Conservation (phyloP, 1,140 invertebrate species). For the Papilio dardanus region DNA sequence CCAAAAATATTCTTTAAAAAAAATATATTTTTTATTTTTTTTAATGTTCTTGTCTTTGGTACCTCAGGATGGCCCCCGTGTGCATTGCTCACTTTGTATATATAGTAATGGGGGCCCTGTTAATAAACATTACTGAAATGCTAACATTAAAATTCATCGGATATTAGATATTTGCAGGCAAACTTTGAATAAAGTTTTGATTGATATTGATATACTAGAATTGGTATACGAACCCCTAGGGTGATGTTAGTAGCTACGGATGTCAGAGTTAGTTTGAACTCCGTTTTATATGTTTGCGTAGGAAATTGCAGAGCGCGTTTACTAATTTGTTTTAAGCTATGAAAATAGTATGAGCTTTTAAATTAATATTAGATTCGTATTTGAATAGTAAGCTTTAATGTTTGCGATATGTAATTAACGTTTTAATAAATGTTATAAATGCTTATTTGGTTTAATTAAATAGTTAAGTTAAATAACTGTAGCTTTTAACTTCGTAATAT, state of each 20-base stretch:
- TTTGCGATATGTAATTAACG: background rate
- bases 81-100: too few relatives aligned
- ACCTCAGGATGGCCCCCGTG: too few relatives aligned
- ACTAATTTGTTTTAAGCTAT: conserved; percentile 2
- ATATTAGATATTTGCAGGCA: conserved; percentile 12
- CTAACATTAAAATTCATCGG: background rate
- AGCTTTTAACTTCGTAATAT: too few relatives aligned
- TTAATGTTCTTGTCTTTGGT: too few relatives aligned
- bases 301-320: background rate
- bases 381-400: background rate
- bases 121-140: too few relatives aligned
- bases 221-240: background rate
- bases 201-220: conserved; percentile 36
- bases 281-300: background rate
- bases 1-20: background rate
- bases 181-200: conserved; percentile 29
- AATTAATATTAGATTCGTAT: background rate
- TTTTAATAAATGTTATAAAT: too few relatives aligned
- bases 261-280: conserved; percentile 22
- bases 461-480: too few relatives aligned
- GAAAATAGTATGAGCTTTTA: background rate
- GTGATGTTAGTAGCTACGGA: conserved; percentile 1
- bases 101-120: too few relatives aligned
- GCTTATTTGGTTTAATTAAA: too few relatives aligned
- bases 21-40: too few relatives aligned